Conservation (phyloP, 2,797 vertebrate species). For the Sebastes steindachneri region DNA sequence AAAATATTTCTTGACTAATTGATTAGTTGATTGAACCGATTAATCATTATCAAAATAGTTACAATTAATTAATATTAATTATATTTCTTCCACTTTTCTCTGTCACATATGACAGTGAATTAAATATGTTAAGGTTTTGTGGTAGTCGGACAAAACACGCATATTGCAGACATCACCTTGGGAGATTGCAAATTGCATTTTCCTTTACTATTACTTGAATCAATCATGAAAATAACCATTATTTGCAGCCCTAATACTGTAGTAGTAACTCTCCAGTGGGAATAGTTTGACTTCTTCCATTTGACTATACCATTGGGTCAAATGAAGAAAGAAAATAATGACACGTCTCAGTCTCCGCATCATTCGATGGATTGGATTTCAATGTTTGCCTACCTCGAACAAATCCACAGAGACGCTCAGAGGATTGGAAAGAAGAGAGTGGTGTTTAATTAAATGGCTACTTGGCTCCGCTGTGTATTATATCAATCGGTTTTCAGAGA, state of each 20-base stretch:
- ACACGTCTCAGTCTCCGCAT: neutral
- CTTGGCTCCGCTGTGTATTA: neutral
- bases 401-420: neutral
- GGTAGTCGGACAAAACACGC: neutral
- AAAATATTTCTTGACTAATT: neutral
- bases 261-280: no score
- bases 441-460: constrained; percentile 29
- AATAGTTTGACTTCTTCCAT: neutral
- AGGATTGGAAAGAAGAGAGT: neutral
- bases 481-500: neutral
- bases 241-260: neutral
- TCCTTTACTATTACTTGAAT: no score
- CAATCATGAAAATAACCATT: neutral
- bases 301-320: neutral
- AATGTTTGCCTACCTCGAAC: neutral
- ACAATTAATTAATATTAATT: no score
- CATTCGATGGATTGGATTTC: neutral
- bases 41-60: no score
- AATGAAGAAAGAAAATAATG: neutral
- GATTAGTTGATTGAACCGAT: neutral
- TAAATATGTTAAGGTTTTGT: neutral
- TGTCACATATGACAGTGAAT: neutral
- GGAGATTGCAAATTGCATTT: neutral
- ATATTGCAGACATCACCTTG: neutral
- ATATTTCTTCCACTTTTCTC: neutral